Conservation (phyloP, 1,140 invertebrate genomes). For the Procambarus clarkii region DNA sequence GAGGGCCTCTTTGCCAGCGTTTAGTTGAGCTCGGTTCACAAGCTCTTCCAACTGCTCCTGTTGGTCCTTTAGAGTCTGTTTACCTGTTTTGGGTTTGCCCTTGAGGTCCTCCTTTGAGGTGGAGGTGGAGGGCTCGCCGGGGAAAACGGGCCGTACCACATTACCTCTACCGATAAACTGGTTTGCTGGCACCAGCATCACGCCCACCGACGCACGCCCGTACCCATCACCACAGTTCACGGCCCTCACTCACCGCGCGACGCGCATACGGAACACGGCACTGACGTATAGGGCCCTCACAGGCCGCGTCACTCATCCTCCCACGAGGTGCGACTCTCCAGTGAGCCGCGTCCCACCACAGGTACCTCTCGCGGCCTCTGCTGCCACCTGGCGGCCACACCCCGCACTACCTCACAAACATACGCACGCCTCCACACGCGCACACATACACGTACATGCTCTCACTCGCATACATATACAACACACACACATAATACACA, state of each 20-base stretch:
- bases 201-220: neutral
- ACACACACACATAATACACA: too few relatives aligned
- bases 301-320: constrained; percentile 16
- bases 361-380: neutral
- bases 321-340: constrained; percentile 16
- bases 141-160: neutral
- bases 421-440: neutral
- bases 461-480: too few relatives aligned
- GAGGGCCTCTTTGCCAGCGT: constrained; percentile 66
- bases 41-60: neutral
- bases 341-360: constrained; percentile 18
- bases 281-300: neutral
- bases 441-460: neutral
- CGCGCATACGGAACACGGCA: neutral
- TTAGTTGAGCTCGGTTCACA: constrained; percentile 29
- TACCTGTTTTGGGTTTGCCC: neutral
- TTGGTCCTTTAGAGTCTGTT: neutral
- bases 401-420: constrained; percentile 11
- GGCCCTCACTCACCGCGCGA: neutral
- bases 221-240: neutral
- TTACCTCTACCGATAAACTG: constrained; percentile 12
- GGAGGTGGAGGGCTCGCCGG: neutral
- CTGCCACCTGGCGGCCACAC: constrained; percentile 47
- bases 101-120: constrained; percentile 3
- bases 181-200: constrained; percentile 39